Evolutionary conservation across 53 echinoderm and acorn worm species (phyloP).

Genomic region (Antedon mediterranea): DNA sequence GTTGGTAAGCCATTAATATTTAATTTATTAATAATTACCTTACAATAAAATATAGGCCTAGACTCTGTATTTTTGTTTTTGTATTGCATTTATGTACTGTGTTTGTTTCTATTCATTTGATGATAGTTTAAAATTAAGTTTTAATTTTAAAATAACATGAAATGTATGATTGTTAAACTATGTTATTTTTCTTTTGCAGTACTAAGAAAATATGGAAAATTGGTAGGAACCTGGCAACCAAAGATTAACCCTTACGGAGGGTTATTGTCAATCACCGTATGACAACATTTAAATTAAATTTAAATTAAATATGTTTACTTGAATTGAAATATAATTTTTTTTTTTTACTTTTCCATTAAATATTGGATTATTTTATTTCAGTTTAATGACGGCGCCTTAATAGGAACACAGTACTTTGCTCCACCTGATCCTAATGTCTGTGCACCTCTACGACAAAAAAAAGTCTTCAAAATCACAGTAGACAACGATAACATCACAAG

Average conservation of each 20-base stretch:
- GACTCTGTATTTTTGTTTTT: too few species aligned
- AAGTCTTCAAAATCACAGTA: conserved; percentile 32
- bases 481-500: conserved; percentile 28
- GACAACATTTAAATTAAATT: neutral
- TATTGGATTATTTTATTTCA: neutral
- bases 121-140: too few species aligned
- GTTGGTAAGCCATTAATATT: too few species aligned
- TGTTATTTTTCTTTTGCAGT: conserved; percentile 14
- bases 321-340: too few species aligned
- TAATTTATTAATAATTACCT: too few species aligned
- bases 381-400: conserved; percentile 39
- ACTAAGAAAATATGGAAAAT: conserved; percentile 39
- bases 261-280: conserved; percentile 44
- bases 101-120: too few species aligned
- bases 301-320: too few species aligned
- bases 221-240: conserved; percentile 63
- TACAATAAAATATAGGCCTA: too few species aligned
- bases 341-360: too few species aligned
- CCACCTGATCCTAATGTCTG: conserved; percentile 59
- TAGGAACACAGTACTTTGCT: conserved; percentile 31
- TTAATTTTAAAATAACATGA: too few species aligned
- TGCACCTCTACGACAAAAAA: conserved; percentile 33
- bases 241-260: conserved; percentile 68
- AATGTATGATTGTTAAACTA: too few species aligned
- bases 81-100: too few species aligned